Percentiles rank a stretch among this genome's conserved stretches.
These are phyloP conservation scores for Thamnophis sirtalis DNA, from an alignment of 2,113 vertebrate genomes.

Conservation along the genomic window DNA sequence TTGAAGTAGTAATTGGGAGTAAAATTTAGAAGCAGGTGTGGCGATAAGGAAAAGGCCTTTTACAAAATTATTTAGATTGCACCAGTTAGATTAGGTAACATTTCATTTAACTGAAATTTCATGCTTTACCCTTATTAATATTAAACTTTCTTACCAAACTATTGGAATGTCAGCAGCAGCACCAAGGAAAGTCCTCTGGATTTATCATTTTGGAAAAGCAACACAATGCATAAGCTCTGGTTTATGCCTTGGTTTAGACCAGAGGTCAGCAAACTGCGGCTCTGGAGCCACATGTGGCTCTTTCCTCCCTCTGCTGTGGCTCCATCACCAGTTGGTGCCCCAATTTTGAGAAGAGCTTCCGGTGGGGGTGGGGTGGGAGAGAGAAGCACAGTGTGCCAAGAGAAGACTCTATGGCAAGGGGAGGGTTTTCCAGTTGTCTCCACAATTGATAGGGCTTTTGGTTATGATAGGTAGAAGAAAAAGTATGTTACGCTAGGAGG, in stretches of 20 bases:
- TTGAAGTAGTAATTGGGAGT: not conserved
- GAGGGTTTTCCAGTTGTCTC: no score
- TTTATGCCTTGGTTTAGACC: not conserved
- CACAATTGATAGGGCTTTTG: no score
- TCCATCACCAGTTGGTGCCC: no score
- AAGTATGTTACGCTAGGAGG: no score
- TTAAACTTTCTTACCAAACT: not conserved
- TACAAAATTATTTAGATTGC: not conserved
- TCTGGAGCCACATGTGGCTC: no score
- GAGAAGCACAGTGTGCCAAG: no score
- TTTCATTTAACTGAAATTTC: not conserved
- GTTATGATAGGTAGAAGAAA: no score
- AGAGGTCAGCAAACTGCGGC: no score
- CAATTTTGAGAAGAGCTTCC: no score
- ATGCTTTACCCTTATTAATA: not conserved
- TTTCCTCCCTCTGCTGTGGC: no score
- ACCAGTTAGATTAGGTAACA: not conserved
- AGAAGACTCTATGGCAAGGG: no score
- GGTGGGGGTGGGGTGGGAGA: no score
- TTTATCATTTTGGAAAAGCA: not conserved
- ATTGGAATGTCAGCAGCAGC: not conserved
- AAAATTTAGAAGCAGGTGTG: not conserved
- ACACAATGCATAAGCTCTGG: not conserved
- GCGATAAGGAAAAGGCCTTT: not conserved
- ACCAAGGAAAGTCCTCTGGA: not conserved